These are phyloP conservation scores for Toxonevra muliebris DNA, from an alignment of 2,888 invertebrate genomes.

Conservation along the genomic window DNA sequence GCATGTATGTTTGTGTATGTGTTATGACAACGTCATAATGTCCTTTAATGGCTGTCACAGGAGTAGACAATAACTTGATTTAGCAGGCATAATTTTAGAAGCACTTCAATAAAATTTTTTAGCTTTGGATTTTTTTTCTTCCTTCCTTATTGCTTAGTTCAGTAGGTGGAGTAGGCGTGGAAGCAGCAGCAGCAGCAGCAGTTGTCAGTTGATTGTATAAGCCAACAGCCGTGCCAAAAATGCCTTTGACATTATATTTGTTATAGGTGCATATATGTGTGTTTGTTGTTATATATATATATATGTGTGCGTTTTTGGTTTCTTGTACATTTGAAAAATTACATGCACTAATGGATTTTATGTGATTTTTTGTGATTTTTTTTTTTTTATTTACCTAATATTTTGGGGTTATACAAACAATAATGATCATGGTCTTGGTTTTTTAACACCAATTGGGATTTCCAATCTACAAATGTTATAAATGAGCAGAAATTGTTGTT, in stretches of 20 bases:
- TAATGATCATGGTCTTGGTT: no score
- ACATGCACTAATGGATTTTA: slow-evolving; percentile 18
- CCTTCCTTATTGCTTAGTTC: no score
- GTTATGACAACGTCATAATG: slow-evolving; percentile 21
- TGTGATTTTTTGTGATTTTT: slow-evolving; percentile 3
- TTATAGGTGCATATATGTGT: not conserved
- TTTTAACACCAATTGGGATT: no score
- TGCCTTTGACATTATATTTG: not conserved
- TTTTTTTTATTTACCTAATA: no score
- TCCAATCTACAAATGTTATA: no score
- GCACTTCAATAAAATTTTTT: not conserved
- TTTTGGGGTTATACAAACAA: no score
- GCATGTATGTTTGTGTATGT: not conserved
- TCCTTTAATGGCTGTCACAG: slow-evolving; percentile 23
- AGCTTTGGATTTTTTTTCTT: no score
- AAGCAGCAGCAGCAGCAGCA: no score
- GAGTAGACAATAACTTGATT: slow-evolving; percentile 28
- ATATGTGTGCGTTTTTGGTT: not conserved
- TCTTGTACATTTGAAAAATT: slow-evolving; percentile 20
- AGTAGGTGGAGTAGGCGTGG: no score
- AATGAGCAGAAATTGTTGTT: no score
- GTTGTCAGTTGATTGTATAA: not conserved
- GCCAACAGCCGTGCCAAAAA: not conserved
- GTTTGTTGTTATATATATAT: not conserved
- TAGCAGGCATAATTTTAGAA: slow-evolving; percentile 20